Evolutionary conservation across 2,113 vertebrate species (phyloP).

Genomic region (Pseudopipra pipra): DNA sequence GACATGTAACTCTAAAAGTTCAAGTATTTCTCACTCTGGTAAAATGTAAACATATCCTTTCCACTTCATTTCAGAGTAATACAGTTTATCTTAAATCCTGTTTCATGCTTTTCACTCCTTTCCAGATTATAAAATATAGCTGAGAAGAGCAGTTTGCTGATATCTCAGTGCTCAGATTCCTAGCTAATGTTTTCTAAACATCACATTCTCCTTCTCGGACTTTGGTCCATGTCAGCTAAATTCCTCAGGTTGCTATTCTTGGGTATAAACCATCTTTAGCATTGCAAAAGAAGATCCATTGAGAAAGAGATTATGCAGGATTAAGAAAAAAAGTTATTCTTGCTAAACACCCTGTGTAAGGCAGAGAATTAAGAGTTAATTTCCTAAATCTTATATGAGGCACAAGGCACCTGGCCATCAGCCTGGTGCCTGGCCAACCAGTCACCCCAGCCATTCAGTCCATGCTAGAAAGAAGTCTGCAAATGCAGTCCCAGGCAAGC

Average conservation of each 20-base stretch:
- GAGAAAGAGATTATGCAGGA: neutral
- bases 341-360: neutral
- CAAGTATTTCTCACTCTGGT: neutral
- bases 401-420: neutral
- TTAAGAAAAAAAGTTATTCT: neutral
- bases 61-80: neutral
- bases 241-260: neutral
- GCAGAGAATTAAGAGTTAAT: neutral
- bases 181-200: neutral
- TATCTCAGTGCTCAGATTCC: neutral
- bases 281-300: neutral
- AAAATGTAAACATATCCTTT: constrained; percentile 1
- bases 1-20: neutral
- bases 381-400: neutral
- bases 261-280: neutral
- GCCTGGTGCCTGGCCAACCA: neutral
- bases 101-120: constrained; percentile 8
- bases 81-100: neutral
- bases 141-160: neutral
- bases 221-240: neutral
- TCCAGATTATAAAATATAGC: neutral
- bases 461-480: neutral
- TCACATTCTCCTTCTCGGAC: neutral
- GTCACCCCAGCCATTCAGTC: neutral
- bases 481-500: neutral